phyloP scores from a whole-genome alignment of 2,113 vertebrate species.

The Clarias macrocephalus region DNA sequence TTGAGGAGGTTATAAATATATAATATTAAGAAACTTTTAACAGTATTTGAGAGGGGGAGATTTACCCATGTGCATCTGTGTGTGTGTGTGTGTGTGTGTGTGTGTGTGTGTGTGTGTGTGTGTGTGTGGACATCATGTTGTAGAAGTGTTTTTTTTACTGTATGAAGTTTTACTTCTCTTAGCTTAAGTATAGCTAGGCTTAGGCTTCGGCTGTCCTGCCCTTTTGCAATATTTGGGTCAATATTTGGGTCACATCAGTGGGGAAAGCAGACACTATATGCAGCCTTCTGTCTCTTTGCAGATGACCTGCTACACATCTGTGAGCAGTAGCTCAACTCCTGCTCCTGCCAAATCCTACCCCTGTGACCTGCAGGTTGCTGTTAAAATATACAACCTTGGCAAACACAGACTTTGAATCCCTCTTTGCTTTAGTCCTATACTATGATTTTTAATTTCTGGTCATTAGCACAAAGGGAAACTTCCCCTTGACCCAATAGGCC shows the following conservation, averaged over 20 bases:
- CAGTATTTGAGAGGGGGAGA: neutral
- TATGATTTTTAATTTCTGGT: constrained; percentile 16
- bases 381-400: constrained; percentile 27
- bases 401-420: constrained; percentile 1
- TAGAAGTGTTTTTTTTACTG: neutral
- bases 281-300: neutral
- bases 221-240: neutral
- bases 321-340: constrained; percentile 25
- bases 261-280: neutral
- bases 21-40: too few relatives aligned
- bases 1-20: neutral
- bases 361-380: constrained; percentile 30
- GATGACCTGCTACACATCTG: constrained; percentile 29
- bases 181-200: neutral
- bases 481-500: neutral
- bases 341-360: constrained; percentile 18
- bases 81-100: constrained; percentile 20
- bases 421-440: constrained; percentile 14
- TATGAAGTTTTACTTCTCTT: neutral
- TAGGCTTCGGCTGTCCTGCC: neutral
- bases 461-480: neutral
- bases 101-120: constrained; percentile 1
- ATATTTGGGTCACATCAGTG: neutral
- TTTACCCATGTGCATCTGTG: neutral
- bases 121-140: neutral